Conservation (phyloP, 2,797 vertebrate genomes). For the Trachops cirrhosus region DNA sequence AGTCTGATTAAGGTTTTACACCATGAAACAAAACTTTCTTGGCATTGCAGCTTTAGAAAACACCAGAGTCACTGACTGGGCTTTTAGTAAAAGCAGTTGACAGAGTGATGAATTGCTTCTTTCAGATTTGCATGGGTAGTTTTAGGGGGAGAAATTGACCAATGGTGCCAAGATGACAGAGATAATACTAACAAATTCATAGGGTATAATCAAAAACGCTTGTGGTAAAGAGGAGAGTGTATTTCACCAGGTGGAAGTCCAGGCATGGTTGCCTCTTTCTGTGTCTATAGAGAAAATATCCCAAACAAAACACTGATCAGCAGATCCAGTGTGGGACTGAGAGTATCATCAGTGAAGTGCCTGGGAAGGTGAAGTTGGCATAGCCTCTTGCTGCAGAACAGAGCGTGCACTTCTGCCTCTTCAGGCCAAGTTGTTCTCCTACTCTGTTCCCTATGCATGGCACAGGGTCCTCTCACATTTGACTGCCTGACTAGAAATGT, state of each 20-base stretch:
- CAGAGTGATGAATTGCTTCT: neutral
- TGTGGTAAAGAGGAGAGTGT: neutral
- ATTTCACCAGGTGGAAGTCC: neutral
- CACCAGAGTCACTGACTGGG: fast-evolving
- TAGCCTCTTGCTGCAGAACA: neutral
- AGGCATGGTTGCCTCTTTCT: neutral
- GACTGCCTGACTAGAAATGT: neutral
- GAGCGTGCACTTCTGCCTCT: neutral
- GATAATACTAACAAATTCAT: neutral
- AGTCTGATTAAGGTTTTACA: neutral
- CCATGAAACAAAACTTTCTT: neutral
- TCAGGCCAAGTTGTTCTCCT: neutral
- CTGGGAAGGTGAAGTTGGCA: neutral
- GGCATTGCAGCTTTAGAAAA: neutral
- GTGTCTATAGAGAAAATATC: neutral
- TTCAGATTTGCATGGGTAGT: neutral
- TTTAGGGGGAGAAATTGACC: neutral
- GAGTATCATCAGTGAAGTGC: neutral
- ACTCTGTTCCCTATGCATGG: neutral
- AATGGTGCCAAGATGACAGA: neutral
- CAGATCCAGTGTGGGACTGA: neutral
- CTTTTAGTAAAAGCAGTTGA: neutral
- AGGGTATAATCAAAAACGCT: neutral
- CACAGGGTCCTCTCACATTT: neutral
- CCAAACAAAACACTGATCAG: neutral